Base-by-base conservation (phyloP, 2,113 vertebrate genomes). In the Corythornis vintsioides region DNA sequence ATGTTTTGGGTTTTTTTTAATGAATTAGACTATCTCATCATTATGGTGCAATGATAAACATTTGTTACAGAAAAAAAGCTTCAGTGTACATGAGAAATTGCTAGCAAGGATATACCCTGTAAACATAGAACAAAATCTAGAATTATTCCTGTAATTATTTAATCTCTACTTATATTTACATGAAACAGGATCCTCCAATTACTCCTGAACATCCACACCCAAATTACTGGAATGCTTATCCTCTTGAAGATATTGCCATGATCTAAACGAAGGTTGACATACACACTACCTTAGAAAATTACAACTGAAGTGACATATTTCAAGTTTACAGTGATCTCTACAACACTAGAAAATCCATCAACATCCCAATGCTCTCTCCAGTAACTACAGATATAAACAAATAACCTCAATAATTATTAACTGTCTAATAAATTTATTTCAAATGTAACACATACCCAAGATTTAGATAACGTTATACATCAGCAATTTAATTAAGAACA, bases 401-500 rank as follows among this genome's bases (percentile, higher is more conserved):
- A 84, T 72, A 79, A 87, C 16, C 31, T 63, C 19, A 50, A 65
- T 19, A 50, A 35, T 35, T 90, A 77, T 52, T 80, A 88, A 55
- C 43, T 72, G 61, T 14, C 28, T 82, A 55, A 87, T 85, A 83
- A 63, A 88, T 50, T 31, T 33, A 88, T 70, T 91, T 92, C 56
- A 83, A 83, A 24, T 0, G 0, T 43, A 80, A 83, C 31, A 88
- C 70, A 86, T 40, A 67, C 25, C 24, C 73, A 83, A 76, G 67
- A 80, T 55, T 70, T 24, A 79, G 82, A 73, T 83, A 92, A 85
- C 0, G 1, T 14, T 70, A 28, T 83, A 57, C 15, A 89, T 35
- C n/a, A 87, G 65, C 42, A 63, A 88, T 63, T 95, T 82, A 87
- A 89, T 82, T 85, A 91, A 47, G 19, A 83, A 71, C 38, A 73